Evolutionary conservation across 2,113 vertebrate genomes (phyloP), one percentile per base, ranked within the genome.

Genomic region (Phodopus roborovskii): DNA sequence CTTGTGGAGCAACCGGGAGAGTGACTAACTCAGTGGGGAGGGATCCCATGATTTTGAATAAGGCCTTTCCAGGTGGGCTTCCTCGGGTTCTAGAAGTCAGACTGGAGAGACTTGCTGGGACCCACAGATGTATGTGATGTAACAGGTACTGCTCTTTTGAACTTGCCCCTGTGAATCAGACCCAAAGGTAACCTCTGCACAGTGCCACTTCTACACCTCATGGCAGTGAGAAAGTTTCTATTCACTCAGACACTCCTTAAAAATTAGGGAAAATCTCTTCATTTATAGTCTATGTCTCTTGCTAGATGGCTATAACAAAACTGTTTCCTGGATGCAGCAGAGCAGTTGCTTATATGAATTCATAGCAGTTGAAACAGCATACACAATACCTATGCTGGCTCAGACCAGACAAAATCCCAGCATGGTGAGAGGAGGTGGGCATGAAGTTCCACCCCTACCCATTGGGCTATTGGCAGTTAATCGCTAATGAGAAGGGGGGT

Each of bases 41-140:
- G 33, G 28, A 42, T 10, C 45, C 12, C 1, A 0, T 7, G 24
- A 20, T 70, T 26, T 48, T 26, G 19, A n/a, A 19, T 5, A 36
- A 64, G 24, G 28, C 1, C 13, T 58, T 62, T 50, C n/a, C 48
- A 1, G 3, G 1, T 9, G 62, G 30, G 8, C 28, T 95, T 42
- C 22, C 24, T 33, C 42, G 9, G 28, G 4, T 30, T 60, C 2
- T 5, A 33, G 81, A 87, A 58, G 39, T 66, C 56, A 28, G 4
- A 3, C 33, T 26, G 28, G 53, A 82, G 30, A 68, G 22, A n/a
- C 3, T 36, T 56, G 6, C 36, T 8, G 39, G 30, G 12, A 30
- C 86, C 68, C 10, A 5, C 24, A 5, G 22, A 19, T 53, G 1
- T 3, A 28, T 28, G 28, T 28, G n/a, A 13, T 10, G 4, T 17